Conservation (phyloP, 1,140 invertebrate species). For the Pomacea maculata region DNA sequence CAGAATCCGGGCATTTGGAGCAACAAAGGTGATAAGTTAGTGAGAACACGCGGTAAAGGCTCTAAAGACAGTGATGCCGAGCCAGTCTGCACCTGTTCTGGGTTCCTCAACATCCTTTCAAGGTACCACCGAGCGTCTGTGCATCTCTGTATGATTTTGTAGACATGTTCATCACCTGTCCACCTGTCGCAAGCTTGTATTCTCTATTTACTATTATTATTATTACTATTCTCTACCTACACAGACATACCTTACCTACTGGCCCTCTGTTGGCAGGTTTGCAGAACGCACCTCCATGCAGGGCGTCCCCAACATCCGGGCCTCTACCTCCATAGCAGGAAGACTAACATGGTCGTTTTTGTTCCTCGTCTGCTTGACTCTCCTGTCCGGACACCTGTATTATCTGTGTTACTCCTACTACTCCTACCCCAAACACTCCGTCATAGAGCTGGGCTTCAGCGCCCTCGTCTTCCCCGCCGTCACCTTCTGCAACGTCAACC, state of each 20-base stretch:
- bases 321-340: conserved; percentile 11
- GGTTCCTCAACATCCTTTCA: too few species aligned
- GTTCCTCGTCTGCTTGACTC: conserved; percentile 6
- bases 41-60: too few species aligned
- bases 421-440: conserved; percentile 30
- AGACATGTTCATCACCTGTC: too few species aligned
- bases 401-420: conserved; percentile 29
- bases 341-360: conserved; percentile 29
- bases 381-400: conserved; percentile 34
- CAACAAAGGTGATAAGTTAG: too few species aligned
- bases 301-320: conserved; percentile 32
- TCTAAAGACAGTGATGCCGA: too few species aligned
- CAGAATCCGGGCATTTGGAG: too few species aligned
- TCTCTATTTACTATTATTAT: too few species aligned
- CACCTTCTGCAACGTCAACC: conserved; percentile 51
- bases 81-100: too few species aligned
- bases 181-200: too few species aligned
- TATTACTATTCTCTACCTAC: too few species aligned
- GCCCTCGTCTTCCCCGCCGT: conserved; percentile 46
- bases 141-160: too few species aligned
- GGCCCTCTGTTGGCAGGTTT: conserved; percentile 7
- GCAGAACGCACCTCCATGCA: conserved; percentile 40
- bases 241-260: neutral
- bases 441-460: conserved; percentile 29
- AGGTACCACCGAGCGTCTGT: too few species aligned